Evolutionary conservation across 1,140 invertebrate genomes (phyloP).

Genomic region (Drosophila subobscura): DNA sequence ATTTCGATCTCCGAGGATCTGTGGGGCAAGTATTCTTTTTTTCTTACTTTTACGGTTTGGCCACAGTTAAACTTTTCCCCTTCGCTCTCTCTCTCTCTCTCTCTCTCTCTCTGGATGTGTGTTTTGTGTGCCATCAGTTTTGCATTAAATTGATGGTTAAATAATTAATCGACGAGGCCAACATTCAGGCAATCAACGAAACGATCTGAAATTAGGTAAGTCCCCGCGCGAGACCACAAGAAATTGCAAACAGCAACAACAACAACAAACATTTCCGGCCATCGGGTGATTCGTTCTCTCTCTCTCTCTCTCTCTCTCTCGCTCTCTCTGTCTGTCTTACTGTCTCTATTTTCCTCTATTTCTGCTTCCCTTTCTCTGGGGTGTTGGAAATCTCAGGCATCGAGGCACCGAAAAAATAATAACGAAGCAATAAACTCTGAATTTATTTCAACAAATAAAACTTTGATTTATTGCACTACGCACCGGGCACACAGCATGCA

Average conservation of each 20-base stretch:
- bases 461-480: constrained; percentile 79
- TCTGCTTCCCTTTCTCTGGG: constrained; percentile 2
- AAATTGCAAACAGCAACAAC: constrained; percentile 3
- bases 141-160: constrained; percentile 31
- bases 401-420: constrained; percentile 45
- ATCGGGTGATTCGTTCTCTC: constrained; percentile 12
- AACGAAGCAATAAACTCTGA: constrained; percentile 81
- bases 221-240: neutral
- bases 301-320: constrained; percentile 28
- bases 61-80: constrained; percentile 2
- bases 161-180: constrained; percentile 33
- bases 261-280: constrained; percentile 44
- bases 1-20: too few relatives aligned
- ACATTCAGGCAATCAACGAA: constrained; percentile 30
- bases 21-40: neutral
- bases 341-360: constrained; percentile 39
- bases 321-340: constrained; percentile 34
- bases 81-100: neutral
- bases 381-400: constrained; percentile 11
- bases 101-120: neutral
- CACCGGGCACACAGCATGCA: constrained; percentile 72
- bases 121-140: constrained; percentile 7
- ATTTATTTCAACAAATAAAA: constrained; percentile 82
- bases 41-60: neutral
- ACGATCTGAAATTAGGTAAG: constrained; percentile 45